Conservation (phyloP, 2,797 vertebrate genomes). For the Synanceia verrucosa region DNA sequence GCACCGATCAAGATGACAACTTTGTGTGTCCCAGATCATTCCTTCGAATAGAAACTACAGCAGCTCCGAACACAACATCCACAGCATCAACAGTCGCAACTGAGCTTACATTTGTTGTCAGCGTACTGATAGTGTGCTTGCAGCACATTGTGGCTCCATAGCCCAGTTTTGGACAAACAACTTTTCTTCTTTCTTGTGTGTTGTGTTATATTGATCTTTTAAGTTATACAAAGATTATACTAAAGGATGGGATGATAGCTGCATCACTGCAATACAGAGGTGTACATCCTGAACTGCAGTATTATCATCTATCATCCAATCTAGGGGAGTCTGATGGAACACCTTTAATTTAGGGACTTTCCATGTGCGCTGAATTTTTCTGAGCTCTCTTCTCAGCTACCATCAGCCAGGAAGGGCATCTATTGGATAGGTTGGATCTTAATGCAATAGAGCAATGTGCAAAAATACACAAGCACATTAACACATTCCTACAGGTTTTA, state of each 20-base stretch:
- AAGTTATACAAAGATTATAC: background rate
- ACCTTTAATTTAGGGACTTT: background rate
- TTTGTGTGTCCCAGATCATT: constrained; percentile 31
- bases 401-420: too few species aligned
- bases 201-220: background rate
- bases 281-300: background rate
- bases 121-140: background rate
- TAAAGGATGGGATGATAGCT: background rate
- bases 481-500: too few species aligned
- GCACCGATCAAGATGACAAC: constrained; percentile 55
- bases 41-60: background rate
- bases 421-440: too few species aligned
- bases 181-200: background rate
- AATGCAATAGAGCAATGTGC: too few species aligned
- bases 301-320: too few species aligned
- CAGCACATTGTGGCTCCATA: background rate
- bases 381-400: too few species aligned
- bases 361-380: too few species aligned
- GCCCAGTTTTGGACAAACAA: background rate
- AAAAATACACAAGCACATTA: too few species aligned
- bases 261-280: background rate
- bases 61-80: background rate
- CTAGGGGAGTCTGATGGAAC: too few species aligned
- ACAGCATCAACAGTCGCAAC: background rate
- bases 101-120: background rate